Conservation (phyloP, 2,888 invertebrate species). For the Myopa testacea region DNA sequence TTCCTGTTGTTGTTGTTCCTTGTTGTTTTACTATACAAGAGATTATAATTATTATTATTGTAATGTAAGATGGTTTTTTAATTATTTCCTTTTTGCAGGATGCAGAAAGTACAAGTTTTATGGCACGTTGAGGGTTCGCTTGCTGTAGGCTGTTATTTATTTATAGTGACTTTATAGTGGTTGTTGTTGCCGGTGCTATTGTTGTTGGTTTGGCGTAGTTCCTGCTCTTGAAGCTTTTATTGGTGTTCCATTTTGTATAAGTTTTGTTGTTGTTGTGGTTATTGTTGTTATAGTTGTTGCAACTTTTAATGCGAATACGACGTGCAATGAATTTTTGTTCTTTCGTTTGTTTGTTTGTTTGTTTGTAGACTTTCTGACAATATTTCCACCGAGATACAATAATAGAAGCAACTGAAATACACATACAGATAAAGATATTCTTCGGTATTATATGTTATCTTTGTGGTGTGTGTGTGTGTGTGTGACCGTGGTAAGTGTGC, state of each 20-base stretch:
- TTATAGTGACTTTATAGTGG: not conserved
- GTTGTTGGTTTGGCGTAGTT: not conserved
- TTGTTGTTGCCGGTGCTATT: not conserved
- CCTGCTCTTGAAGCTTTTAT: not conserved
- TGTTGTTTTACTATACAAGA: too few relatives aligned
- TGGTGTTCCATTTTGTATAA: not conserved
- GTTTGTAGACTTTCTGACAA: not conserved
- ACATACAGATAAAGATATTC: not conserved
- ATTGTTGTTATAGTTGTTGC: slow-evolving; percentile 15
- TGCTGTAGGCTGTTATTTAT: slow-evolving; percentile 1
- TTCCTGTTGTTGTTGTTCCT: too few relatives aligned
- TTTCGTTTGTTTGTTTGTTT: not conserved
- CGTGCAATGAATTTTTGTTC: slow-evolving; percentile 26
- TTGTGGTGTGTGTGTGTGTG: slow-evolving; percentile 2
- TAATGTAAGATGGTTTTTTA: too few relatives aligned
- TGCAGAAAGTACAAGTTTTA: not conserved
- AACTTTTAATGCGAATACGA: slow-evolving; percentile 34
- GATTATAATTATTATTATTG: too few relatives aligned
- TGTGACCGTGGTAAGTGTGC: not conserved
- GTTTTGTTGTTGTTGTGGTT: not conserved
- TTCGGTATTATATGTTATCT: too few relatives aligned
- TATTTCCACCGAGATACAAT: not conserved
- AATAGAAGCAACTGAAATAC: not conserved
- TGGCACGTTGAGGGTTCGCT: not conserved
- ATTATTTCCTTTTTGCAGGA: too few relatives aligned